These are phyloP conservation scores for Noctua comes DNA, from an alignment of 2,888 invertebrate genomes.

Conservation along the genomic window DNA sequence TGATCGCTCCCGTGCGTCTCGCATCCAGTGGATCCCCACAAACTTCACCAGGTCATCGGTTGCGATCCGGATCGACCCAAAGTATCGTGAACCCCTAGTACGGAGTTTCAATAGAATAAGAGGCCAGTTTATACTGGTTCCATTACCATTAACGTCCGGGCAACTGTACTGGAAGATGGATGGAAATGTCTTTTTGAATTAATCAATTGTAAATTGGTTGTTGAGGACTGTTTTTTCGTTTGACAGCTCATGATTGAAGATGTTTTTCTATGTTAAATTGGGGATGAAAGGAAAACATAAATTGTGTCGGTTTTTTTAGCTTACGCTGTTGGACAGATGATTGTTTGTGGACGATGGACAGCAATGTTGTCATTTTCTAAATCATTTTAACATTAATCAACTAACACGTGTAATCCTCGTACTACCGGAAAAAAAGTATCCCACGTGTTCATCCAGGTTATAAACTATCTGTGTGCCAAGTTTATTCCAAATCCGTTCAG, in stretches of 20 bases:
- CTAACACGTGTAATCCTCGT: no score
- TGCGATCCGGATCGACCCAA: not conserved
- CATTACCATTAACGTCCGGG: not conserved
- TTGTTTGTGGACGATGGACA: no score
- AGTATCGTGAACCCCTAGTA: not conserved
- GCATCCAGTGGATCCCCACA: no score
- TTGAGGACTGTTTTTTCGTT: constrained; percentile 26
- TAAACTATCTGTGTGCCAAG: not conserved
- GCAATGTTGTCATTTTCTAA: no score
- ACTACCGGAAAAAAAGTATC: no score
- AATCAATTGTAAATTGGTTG: constrained; percentile 38
- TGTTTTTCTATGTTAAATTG: constrained; percentile 25
- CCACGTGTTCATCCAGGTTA: not conserved
- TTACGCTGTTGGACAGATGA: not conserved
- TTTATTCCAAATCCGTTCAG: not conserved
- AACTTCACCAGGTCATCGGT: no score
- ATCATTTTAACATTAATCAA: no score
- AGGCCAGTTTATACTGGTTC: not conserved
- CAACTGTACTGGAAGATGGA: constrained; percentile 33
- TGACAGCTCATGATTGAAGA: constrained; percentile 39
- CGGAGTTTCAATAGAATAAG: not conserved
- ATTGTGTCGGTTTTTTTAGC: constrained; percentile 14
- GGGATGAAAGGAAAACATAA: constrained; percentile 19
- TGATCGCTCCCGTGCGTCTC: no score
- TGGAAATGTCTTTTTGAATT: constrained; percentile 37